These are phyloP conservation scores for Gallinago solitaria DNA, from an alignment of 2,797 vertebrate species.

Conservation along the genomic window DNA sequence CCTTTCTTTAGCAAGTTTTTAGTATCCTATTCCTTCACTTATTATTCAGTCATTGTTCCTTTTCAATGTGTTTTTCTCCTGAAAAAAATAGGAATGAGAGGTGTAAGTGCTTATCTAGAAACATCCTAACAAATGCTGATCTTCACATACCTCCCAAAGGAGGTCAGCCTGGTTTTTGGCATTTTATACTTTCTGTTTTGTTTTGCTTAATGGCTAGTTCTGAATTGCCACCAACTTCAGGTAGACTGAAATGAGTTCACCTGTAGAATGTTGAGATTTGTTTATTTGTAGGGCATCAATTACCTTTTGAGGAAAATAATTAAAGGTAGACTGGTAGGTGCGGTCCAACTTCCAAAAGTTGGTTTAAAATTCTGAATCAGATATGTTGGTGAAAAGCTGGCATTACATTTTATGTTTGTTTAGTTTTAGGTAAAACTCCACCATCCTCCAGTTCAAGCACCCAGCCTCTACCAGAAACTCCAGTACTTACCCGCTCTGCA, in stretches of 20 bases:
- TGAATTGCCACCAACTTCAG: not conserved
- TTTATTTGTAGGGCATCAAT: not conserved
- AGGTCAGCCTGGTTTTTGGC: not conserved
- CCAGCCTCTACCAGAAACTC: slow-evolving; percentile 82
- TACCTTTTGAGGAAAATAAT: not conserved
- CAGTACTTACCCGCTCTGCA: slow-evolving; percentile 79
- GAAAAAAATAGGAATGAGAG: not conserved
- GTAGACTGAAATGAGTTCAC: not conserved
- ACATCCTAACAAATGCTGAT: not conserved
- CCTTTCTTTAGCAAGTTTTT: not conserved
- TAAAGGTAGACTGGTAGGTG: not conserved
- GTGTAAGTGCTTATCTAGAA: not conserved
- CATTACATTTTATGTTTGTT: not conserved
- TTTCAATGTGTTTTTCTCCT: not conserved
- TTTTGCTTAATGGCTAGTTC: not conserved
- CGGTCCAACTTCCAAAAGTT: not conserved
- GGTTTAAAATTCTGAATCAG: not conserved
- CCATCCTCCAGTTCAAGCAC: slow-evolving; percentile 77
- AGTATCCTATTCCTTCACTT: not conserved
- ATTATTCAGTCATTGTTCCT: not conserved
- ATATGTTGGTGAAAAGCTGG: not conserved
- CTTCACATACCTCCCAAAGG: not conserved
- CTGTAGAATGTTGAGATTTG: not conserved
- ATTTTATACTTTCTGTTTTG: not conserved
- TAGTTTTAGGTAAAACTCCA: slow-evolving; percentile 83